A percentile compares a stretch with the other conserved stretches of the same genome.
These are phyloP conservation scores for Leptobrachium leishanense DNA, from an alignment of 2,113 vertebrate species.

Conservation along the genomic window DNA sequence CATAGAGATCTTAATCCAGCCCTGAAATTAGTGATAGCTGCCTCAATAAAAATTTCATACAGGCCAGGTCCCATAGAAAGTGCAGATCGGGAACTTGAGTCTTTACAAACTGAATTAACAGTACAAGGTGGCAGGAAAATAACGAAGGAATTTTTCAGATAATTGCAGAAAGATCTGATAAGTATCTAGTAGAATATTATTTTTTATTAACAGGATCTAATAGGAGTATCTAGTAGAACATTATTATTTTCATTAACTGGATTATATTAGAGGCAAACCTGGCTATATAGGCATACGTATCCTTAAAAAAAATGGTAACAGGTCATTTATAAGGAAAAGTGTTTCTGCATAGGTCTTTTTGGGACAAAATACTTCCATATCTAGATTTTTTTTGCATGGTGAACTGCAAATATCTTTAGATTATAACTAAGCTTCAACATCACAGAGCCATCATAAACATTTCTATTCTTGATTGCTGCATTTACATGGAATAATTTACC, in stretches of 20 bases:
- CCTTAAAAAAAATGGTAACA: constrained; percentile 4
- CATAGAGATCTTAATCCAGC: too few relatives aligned
- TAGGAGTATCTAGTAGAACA: too few relatives aligned
- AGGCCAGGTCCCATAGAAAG: too few relatives aligned
- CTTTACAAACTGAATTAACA: too few relatives aligned
- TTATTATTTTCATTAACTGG: neutral
- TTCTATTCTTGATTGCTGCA: constrained; percentile 10
- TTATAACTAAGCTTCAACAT: neutral
- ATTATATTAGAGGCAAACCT: neutral
- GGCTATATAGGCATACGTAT: neutral
- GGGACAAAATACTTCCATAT: constrained; percentile 1
- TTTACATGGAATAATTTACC: neutral
- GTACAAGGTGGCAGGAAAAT: too few relatives aligned
- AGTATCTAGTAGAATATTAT: too few relatives aligned
- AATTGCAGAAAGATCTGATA: too few relatives aligned
- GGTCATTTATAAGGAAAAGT: neutral
- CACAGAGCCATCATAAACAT: constrained; percentile 10
- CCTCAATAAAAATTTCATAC: too few relatives aligned
- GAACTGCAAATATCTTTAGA: constrained; percentile 7
- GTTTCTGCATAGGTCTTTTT: neutral
- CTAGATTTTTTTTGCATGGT: neutral
- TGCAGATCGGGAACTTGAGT: too few relatives aligned
- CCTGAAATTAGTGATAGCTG: too few relatives aligned
- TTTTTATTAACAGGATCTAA: too few relatives aligned
- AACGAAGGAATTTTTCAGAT: too few relatives aligned